Conservation (phyloP, 2,113 vertebrate species). For the Rhabdomys dilectus region DNA sequence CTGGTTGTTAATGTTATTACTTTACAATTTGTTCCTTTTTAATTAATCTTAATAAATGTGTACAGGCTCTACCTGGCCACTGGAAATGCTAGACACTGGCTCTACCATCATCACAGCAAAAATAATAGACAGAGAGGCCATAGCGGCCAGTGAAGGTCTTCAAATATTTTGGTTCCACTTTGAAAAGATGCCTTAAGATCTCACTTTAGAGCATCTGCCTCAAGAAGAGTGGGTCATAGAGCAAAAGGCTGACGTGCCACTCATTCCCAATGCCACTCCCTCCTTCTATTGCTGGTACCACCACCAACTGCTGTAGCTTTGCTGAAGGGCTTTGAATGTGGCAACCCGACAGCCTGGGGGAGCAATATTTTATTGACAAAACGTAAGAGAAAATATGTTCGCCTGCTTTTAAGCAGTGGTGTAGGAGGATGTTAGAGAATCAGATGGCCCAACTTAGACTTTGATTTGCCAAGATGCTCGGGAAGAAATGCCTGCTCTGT, state of each 20-base stretch:
- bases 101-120: slow-evolving; percentile 82
- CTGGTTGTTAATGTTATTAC: slow-evolving; percentile 93
- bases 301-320: not conserved
- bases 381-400: slow-evolving; percentile 63
- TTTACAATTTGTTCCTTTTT: slow-evolving; percentile 93
- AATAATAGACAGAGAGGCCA: slow-evolving; percentile 82
- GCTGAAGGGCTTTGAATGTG: slow-evolving; percentile 19
- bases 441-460: slow-evolving; percentile 78
- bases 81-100: slow-evolving; percentile 83
- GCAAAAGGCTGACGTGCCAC: not conserved
- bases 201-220: slow-evolving; percentile 72
- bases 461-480: slow-evolving; percentile 68
- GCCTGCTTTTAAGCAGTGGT: slow-evolving; percentile 67
- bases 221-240: not conserved
- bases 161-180: slow-evolving; percentile 83
- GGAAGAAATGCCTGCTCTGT: not conserved
- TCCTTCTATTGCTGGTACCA: not conserved
- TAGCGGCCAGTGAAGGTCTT: slow-evolving; percentile 68
- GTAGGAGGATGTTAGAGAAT: slow-evolving; percentile 76
- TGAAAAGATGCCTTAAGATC: slow-evolving; percentile 70
- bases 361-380: slow-evolving; percentile 72
- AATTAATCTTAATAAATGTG: slow-evolving; percentile 93
- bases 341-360: slow-evolving; percentile 63
- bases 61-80: slow-evolving; percentile 85
- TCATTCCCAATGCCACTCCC: not conserved